Percentiles rank a stretch among this genome's conserved stretches.
Evolutionary conservation across 30 jellyfish, hydroid and myxozoan genomes (phyloP).

Genomic region (Morbakka virulenta): DNA sequence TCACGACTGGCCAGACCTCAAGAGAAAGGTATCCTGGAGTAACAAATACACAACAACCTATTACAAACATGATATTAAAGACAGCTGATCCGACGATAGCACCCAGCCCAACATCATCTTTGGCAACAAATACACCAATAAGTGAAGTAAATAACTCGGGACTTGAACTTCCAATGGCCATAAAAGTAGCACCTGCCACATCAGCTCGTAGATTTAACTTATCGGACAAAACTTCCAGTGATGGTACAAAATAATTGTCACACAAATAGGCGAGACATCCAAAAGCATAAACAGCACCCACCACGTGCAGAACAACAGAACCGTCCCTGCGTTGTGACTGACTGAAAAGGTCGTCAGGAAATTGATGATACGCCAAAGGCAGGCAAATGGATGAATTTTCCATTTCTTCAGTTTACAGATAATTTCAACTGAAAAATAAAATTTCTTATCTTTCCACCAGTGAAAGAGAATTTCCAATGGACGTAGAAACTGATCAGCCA

Average conservation of each 20-base stretch:
- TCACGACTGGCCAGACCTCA: slow-evolving; percentile 65
- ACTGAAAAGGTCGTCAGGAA: slow-evolving; percentile 79
- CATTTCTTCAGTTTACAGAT: no score
- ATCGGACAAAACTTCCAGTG: slow-evolving; percentile 81
- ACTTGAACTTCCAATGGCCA: slow-evolving; percentile 96
- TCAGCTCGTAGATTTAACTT: slow-evolving; percentile 77
- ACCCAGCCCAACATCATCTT: slow-evolving; percentile 83
- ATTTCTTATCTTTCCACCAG: no score
- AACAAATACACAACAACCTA: slow-evolving; percentile 65
- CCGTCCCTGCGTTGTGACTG: slow-evolving; percentile 60
- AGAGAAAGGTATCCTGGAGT: slow-evolving; percentile 43
- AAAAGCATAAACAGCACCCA: slow-evolving; percentile 75
- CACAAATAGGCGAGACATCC: slow-evolving; percentile 85
- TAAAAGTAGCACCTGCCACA: slow-evolving; percentile 98
- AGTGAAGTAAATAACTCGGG: slow-evolving; percentile 94
- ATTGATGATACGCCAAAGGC: slow-evolving; percentile 71
- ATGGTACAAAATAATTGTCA: slow-evolving; percentile 89
- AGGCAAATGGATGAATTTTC: slow-evolving; percentile 14
- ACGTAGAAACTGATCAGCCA: no score
- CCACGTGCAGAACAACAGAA: slow-evolving; percentile 70
- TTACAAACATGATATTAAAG: slow-evolving; percentile 65
- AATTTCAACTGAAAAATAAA: no score
- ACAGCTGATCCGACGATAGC: slow-evolving; percentile 82
- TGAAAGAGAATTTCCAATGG: no score
- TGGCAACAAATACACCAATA: slow-evolving; percentile 77